Conservation (phyloP, 2,113 vertebrate species). For the Colius striatus region DNA sequence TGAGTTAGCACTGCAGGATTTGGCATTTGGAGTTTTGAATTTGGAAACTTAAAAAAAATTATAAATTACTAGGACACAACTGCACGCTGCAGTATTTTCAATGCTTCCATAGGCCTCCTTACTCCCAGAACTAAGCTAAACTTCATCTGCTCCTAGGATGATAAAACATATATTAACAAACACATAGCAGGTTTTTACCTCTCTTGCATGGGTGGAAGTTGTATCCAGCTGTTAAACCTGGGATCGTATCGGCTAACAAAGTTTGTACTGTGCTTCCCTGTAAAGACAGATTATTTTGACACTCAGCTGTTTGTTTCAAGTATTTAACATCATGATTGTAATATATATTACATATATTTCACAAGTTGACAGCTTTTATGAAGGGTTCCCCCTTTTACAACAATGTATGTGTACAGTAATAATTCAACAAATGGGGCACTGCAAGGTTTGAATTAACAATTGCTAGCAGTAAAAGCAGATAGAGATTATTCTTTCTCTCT, state of each 20-base stretch:
- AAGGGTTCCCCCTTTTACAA: constrained; percentile 53
- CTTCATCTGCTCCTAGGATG: neutral
- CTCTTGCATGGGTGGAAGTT: constrained; percentile 98
- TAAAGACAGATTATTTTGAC: constrained; percentile 77
- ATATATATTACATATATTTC: constrained; percentile 48
- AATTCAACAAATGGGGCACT: constrained; percentile 59
- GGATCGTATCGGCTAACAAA: constrained; percentile 99
- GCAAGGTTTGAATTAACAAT: constrained; percentile 58
- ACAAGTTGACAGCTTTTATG: constrained; percentile 51
- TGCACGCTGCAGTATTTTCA: neutral
- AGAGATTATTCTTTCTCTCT: constrained; percentile 39
- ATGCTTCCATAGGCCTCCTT: neutral
- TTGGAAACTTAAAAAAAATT: constrained; percentile 3
- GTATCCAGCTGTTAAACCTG: constrained; percentile 99
- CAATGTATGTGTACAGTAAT: constrained; percentile 61
- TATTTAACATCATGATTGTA: constrained; percentile 64
- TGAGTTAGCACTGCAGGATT: constrained; percentile 24
- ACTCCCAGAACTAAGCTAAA: constrained; percentile 7
- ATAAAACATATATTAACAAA: constrained; percentile 31
- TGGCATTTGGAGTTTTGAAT: constrained; percentile 5
- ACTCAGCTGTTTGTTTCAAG: constrained; percentile 70
- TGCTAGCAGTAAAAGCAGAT: constrained; percentile 39
- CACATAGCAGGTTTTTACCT: constrained; percentile 81
- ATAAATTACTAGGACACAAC: neutral
- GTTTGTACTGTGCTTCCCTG: constrained; percentile 99